Conservation (phyloP, 2,113 vertebrate genomes). For the Nibea coibor region DNA sequence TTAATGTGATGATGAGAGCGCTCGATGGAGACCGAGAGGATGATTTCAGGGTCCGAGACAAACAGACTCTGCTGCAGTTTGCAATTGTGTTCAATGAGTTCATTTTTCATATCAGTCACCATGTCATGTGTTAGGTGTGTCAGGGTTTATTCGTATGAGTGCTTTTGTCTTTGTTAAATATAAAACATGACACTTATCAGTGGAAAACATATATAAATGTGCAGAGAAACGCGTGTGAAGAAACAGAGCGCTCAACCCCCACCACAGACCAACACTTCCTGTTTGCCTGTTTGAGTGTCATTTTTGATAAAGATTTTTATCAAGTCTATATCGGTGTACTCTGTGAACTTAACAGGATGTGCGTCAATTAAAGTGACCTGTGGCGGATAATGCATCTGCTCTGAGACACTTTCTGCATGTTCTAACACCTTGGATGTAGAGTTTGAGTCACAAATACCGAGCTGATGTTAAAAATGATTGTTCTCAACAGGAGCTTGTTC, state of each 20-base stretch:
- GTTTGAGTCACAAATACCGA: neutral
- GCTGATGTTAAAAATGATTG: neutral
- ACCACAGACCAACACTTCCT: slow-evolving; percentile 78
- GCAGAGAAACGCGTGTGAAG: slow-evolving; percentile 24
- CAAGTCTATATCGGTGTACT: slow-evolving; percentile 3
- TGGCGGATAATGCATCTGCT: neutral
- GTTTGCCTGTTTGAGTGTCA: slow-evolving; percentile 69
- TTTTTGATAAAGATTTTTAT: slow-evolving; percentile 72
- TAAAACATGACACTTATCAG: neutral
- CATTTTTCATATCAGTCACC: slow-evolving; percentile 8
- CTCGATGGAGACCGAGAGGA: slow-evolving; percentile 41
- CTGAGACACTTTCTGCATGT: neutral
- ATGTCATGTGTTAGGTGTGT: neutral
- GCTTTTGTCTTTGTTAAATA: slow-evolving; percentile 15
- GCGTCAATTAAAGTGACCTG: neutral
- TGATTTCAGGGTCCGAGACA: slow-evolving; percentile 40
- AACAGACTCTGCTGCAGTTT: slow-evolving; percentile 25
- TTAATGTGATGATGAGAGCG: slow-evolving; percentile 51
- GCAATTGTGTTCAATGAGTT: slow-evolving; percentile 28
- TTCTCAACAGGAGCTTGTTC: slow-evolving; percentile 14
- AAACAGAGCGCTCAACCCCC: slow-evolving; percentile 10
- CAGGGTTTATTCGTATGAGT: slow-evolving; percentile 12
- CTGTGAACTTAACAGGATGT: neutral
- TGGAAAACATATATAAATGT: slow-evolving; percentile 27
- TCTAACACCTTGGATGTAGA: neutral